These are phyloP conservation scores for Trissolcus brochymenae DNA, from an alignment of 2,888 invertebrate species.

Conservation along the genomic window DNA sequence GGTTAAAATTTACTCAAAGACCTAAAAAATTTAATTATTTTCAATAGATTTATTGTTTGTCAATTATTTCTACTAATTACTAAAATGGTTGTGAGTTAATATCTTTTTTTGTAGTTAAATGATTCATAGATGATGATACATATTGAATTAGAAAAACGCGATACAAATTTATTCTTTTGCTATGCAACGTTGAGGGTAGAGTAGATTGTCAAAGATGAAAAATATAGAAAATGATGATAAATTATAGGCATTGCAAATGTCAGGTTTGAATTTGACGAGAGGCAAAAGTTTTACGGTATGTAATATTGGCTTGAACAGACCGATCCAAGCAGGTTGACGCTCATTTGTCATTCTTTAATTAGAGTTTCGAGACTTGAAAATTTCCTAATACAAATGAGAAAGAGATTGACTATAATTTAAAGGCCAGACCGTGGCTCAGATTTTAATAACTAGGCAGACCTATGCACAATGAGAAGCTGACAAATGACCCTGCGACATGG, in stretches of 20 bases:
- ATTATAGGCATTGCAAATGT: not conserved
- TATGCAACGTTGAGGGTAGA: too few species aligned
- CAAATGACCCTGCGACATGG: slow-evolving; percentile 66
- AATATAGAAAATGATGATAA: too few species aligned
- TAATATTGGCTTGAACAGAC: slow-evolving; percentile 28
- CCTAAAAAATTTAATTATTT: too few species aligned
- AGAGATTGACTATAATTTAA: slow-evolving; percentile 50
- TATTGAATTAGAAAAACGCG: too few species aligned
- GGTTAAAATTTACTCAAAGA: too few species aligned
- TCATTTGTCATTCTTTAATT: slow-evolving; percentile 47
- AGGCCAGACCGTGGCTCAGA: slow-evolving; percentile 49
- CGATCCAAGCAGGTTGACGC: slow-evolving; percentile 3
- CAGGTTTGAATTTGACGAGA: not conserved
- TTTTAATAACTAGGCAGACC: slow-evolving; percentile 68
- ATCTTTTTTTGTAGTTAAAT: too few species aligned
- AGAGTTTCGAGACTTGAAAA: slow-evolving; percentile 41
- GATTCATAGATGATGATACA: too few species aligned
- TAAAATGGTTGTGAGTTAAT: too few species aligned
- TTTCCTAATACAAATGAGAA: slow-evolving; percentile 51
- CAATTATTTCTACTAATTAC: too few species aligned
- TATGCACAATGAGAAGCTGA: slow-evolving; percentile 65
- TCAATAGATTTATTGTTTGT: too few species aligned
- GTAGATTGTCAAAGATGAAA: too few species aligned
- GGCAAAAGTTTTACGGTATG: slow-evolving; percentile 26
- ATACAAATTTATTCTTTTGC: too few species aligned